Evolutionary conservation across 2,113 vertebrate species (phyloP).

Genomic region (Crocuta crocuta): DNA sequence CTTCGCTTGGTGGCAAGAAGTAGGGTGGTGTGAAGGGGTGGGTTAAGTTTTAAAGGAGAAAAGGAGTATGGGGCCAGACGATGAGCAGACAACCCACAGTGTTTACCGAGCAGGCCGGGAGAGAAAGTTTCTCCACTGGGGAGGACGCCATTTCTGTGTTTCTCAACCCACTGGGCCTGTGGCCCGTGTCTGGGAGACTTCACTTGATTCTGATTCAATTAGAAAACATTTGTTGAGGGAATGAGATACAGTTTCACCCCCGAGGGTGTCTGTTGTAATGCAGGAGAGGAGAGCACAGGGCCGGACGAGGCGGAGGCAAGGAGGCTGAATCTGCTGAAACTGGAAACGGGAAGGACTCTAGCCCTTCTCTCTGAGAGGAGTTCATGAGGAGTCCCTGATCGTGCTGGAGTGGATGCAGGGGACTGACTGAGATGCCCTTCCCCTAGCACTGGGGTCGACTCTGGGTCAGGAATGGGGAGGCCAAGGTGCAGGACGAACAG

Average conservation of each 20-base stretch:
- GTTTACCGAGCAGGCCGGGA: not conserved
- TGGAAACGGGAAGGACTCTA: not conserved
- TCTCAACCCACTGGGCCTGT: not conserved
- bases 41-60: not conserved
- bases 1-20: not conserved
- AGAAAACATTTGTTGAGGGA: slow-evolving; percentile 29
- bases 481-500: not conserved
- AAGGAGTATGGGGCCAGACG: not conserved
- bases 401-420: not conserved
- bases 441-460: not conserved
- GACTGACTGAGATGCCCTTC: not conserved
- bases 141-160: not conserved
- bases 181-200: not conserved
- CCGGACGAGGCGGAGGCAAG: not conserved
- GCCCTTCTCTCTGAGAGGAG: not conserved
- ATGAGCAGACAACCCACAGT: not conserved
- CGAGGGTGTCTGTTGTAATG: not conserved
- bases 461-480: not conserved
- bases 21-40: not conserved
- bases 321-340: not conserved
- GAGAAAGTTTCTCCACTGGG: not conserved
- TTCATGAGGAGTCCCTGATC: not conserved
- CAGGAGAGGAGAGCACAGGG: not conserved
- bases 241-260: not conserved
- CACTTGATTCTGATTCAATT: not conserved